Percentiles rank a stretch among this genome's conserved stretches.
phyloP scores from a whole-genome alignment of 2,113 vertebrate species.

The Hemibagrus wyckioides region DNA sequence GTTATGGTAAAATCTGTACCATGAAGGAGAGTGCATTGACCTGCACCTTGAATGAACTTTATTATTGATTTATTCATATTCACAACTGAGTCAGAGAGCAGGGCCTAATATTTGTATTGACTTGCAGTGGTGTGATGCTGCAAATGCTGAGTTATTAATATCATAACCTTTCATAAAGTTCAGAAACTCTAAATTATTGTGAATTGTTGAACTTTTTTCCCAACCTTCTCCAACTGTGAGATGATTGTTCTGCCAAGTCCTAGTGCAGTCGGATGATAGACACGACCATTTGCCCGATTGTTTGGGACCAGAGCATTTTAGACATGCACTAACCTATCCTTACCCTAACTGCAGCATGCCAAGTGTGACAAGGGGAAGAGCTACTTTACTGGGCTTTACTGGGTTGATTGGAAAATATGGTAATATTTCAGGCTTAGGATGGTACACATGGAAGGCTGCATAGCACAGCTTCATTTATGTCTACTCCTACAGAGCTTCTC shows the following conservation, averaged over 20 bases:
- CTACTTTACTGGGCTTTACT: constrained; percentile 8
- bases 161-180: background rate
- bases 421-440: constrained; percentile 62
- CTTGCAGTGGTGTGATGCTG: background rate
- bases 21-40: background rate
- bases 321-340: background rate
- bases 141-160: background rate
- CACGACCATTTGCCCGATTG: background rate
- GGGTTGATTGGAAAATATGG: constrained; percentile 56
- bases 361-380: background rate
- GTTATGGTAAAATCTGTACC: background rate
- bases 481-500: constrained; percentile 52
- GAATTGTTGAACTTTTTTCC: background rate
- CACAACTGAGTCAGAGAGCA: background rate
- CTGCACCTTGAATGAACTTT: background rate
- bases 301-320: background rate
- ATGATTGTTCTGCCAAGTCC: background rate
- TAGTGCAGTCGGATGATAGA: background rate
- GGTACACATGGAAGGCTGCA: constrained; percentile 2
- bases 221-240: background rate
- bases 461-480: constrained; percentile 62
- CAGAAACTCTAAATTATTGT: background rate
- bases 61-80: background rate
- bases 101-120: background rate
- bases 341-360: background rate